These are phyloP conservation scores for Hippolais icterina DNA, from an alignment of 2,113 vertebrate species.

Conservation along the genomic window DNA sequence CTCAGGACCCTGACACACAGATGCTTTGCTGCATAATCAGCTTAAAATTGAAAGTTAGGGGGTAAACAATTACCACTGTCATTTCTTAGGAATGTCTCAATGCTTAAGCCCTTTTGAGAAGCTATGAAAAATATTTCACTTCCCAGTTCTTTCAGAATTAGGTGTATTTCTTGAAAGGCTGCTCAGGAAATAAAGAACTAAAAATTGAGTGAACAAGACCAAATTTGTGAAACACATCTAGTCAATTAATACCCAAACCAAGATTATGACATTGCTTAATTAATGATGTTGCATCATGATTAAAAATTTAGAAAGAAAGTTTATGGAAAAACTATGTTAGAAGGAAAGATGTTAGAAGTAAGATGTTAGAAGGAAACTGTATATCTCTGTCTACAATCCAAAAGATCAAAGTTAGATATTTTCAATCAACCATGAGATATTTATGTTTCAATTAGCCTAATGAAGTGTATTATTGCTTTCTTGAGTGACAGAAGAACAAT, in stretches of 20 bases:
- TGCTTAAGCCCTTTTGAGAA: background rate
- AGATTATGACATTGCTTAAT: background rate
- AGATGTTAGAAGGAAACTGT: background rate
- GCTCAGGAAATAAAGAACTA: background rate
- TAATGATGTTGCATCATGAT: background rate
- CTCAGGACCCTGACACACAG: background rate
- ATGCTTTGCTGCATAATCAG: background rate
- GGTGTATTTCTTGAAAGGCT: background rate
- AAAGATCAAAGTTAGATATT: background rate
- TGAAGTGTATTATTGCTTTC: slow-evolving; percentile 6
- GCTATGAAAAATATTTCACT: background rate
- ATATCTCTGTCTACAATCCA: background rate
- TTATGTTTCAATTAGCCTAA: background rate
- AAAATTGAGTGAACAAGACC: background rate
- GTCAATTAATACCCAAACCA: background rate
- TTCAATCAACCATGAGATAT: background rate
- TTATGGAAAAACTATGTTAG: background rate
- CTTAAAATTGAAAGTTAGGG: background rate
- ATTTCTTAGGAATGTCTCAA: background rate
- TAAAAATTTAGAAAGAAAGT: background rate
- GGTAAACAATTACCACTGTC: background rate
- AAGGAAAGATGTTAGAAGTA: background rate
- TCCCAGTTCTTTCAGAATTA: background rate
- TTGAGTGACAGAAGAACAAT: background rate
- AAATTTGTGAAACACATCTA: background rate